These are phyloP conservation scores for Malurus splendens DNA, from an alignment of 2,797 vertebrate genomes.

Conservation along the genomic window DNA sequence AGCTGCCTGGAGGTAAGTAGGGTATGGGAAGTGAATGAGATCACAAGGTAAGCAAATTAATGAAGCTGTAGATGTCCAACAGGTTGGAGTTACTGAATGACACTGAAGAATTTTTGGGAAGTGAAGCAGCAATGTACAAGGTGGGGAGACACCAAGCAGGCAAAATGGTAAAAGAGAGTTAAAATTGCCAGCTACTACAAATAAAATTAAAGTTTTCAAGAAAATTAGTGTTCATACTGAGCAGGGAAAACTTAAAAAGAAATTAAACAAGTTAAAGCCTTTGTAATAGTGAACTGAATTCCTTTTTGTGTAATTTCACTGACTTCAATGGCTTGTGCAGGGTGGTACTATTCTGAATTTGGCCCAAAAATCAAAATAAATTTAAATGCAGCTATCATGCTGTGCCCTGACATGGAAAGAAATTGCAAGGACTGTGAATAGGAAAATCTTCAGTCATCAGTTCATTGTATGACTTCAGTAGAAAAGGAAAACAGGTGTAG, in stretches of 20 bases:
- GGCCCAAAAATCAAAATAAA: background rate
- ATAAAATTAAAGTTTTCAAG: background rate
- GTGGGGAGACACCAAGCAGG: background rate
- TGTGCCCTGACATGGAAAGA: constrained; percentile 24
- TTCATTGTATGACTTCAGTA: constrained; percentile 54
- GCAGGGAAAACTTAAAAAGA: background rate
- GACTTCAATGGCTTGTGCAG: background rate
- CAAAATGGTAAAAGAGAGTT: background rate
- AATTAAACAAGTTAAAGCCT: background rate
- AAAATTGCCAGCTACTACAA: background rate
- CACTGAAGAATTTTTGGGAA: background rate
- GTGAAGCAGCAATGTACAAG: background rate
- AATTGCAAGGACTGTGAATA: background rate
- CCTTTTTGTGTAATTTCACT: background rate
- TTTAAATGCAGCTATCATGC: background rate
- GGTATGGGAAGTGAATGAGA: background rate
- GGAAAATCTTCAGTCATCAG: constrained; percentile 61
- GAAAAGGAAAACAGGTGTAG: constrained; percentile 66
- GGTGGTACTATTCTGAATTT: background rate
- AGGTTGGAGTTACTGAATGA: background rate
- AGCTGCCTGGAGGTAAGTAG: background rate
- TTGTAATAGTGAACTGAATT: background rate
- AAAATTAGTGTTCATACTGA: background rate
- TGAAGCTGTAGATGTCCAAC: background rate
- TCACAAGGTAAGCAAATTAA: background rate